Percentiles rank a stretch among this genome's conserved stretches.
phyloP scores from a whole-genome alignment of 2,797 vertebrate genomes.

The Potorous gilbertii region DNA sequence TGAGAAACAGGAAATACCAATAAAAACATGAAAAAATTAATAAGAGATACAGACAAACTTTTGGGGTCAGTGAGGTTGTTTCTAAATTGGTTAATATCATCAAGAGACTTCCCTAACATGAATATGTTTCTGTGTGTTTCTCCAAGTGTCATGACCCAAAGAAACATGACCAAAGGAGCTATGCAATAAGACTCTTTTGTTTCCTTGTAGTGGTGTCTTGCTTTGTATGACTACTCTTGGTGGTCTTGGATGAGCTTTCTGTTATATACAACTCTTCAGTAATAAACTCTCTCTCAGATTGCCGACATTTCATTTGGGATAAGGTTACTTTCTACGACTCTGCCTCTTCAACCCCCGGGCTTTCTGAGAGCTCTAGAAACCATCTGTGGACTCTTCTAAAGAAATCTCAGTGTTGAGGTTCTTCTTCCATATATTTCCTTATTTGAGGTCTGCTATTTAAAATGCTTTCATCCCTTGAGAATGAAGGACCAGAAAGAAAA shows the following conservation, averaged over 20 bases:
- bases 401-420: neutral
- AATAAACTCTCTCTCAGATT: neutral
- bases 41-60: neutral
- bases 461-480: neutral
- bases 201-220: neutral
- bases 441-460: constrained; percentile 47
- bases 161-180: neutral
- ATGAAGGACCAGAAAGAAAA: constrained; percentile 62
- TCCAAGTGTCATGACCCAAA: neutral
- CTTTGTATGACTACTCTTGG: neutral
- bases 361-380: neutral
- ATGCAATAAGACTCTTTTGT: neutral
- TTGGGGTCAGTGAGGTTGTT: neutral
- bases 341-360: constrained; percentile 24
- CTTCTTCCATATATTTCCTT: constrained; percentile 21
- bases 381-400: neutral
- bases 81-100: neutral
- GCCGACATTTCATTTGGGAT: neutral
- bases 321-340: neutral
- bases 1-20: neutral
- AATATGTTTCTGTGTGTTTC: neutral
- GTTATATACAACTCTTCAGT: neutral
- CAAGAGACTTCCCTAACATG: neutral
- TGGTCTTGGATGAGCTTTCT: neutral
- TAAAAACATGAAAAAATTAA: neutral